Base-by-base conservation (phyloP, 2,888 invertebrate genomes). In the Caenorhabditis sulstoni region DNA sequence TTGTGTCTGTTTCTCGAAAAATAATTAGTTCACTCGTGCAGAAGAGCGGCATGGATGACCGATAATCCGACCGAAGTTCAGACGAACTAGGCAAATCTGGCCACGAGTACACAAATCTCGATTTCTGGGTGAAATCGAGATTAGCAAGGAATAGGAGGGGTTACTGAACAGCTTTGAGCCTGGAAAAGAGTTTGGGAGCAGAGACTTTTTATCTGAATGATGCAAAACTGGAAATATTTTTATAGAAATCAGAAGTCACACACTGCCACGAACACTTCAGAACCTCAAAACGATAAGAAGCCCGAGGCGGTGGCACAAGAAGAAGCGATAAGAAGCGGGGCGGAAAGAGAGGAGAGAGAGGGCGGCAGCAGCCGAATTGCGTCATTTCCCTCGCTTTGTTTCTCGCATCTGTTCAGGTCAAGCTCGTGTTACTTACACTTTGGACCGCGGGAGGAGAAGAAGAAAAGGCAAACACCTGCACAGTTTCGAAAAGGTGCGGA, bases 381-480 rank as follows among this genome's bases (percentile, higher is more conserved):
- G 71, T 71, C 71, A 71, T 71, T 64, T 71, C 29, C 7, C 7
- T 29, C 7, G 3, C 29, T 47, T 62, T 53, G 3, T n/a, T 41
- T 41, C 41, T n/a, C 41, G 52, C 61, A 71, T 57, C 23, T 62
- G 71, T 62, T 64, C 29, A 50, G 64, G 71, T 71, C 62, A 71
- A 71, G 71, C 71, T 71, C 71, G 62, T 71, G 71, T 71, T 71
- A 71, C 71, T 53, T 71, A 71, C 64, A 71, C 62, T 64, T 47
- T 55, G 57, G 37, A 37, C 57, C 12, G 22, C 57, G 20, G 22
- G 22, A 45, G 52, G 55, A 71, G 47, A 50, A 22, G 50, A 16
- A 58, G 39, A 35, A 37, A 29, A 62, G 52, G 23, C 61, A 29
- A n/a, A 35, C 11, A 23, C 23, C 12, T n/a, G n/a, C n/a, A n/a